Evolutionary conservation across 2,888 invertebrate species (phyloP), one percentile per base, ranked within the genome.

Genomic region (Heliconius aoede): DNA sequence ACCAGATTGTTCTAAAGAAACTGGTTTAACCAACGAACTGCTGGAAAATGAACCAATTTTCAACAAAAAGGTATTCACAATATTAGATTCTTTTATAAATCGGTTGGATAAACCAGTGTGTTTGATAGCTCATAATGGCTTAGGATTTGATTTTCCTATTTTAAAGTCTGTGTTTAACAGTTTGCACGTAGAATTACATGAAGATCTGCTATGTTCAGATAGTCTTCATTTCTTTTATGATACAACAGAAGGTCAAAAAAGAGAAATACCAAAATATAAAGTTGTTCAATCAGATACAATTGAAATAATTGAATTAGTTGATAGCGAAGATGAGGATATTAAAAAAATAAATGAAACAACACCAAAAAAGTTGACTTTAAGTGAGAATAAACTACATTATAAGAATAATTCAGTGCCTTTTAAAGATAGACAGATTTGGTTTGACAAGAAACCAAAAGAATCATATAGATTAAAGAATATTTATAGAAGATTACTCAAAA

Each of bases 41-140:
- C 60, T 72, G 13, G 72, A 72, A 72, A 26, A 61, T 40, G 60
- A 72, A 72, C 40, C 72, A 4, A 36, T 5, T 3, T 72, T 72
- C n/a, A 28, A 72, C 15, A 36, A 13, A 60, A 58, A 58, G 32
- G 58, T 72, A 36, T 60, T 36, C 26, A 61, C 58, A 26, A 60
- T 61, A 60, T 60, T 72, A 3, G 60, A 72, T 26, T 9, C 26
- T 4, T 72, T 72, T 72, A 26, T 72, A 28, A 72, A 11, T 72
- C 26, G 26, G 13, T 21, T 72, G 21, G 26, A 58, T 21, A 36
- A 26, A 18, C 72, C 72, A 15, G 60, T 61, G 4, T 72, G 72
- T 3, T 40, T 72, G 21, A 40, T 72, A 36, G 72, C 72, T 40
- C 72, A 72, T 26, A 72, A 72, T 72, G 72, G 72, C 3, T 36